Evolutionary conservation across 2,113 vertebrate species (phyloP).

Genomic region (Ciconia stormi): DNA sequence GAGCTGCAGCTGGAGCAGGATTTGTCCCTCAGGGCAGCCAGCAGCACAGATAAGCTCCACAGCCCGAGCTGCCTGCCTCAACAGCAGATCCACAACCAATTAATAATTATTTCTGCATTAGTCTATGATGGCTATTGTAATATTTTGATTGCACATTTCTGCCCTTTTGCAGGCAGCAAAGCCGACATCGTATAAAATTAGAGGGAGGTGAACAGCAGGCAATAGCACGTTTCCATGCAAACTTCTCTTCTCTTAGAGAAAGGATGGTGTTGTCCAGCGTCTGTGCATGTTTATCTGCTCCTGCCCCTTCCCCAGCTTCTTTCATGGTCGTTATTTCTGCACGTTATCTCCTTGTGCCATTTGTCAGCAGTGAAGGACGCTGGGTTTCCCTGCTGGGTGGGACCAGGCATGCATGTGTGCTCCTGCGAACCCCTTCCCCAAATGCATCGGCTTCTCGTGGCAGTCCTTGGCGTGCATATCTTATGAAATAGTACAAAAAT

Average conservation of each 20-base stretch:
- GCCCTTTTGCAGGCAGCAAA: not conserved
- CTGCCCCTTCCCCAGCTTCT: not conserved
- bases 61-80: not conserved
- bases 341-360: not conserved
- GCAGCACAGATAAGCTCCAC: not conserved
- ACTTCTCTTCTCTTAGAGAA: not conserved
- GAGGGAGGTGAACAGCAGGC: too few species aligned
- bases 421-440: not conserved
- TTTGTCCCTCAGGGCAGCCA: not conserved
- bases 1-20: not conserved
- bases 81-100: not conserved
- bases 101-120: not conserved
- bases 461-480: fast-evolving
- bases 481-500: not conserved
- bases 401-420: not conserved
- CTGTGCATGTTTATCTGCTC: not conserved
- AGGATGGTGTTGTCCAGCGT: not conserved
- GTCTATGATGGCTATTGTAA: not conserved
- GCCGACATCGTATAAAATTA: fast-evolving
- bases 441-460: fast-evolving
- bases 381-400: not conserved
- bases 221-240: not conserved
- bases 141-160: not conserved
- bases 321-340: not conserved
- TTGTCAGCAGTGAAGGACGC: not conserved